A percentile compares a stretch with the other conserved stretches of the same genome.
Evolutionary conservation across 1,140 invertebrate genomes (phyloP).

Genomic region (Psix sp.): DNA sequence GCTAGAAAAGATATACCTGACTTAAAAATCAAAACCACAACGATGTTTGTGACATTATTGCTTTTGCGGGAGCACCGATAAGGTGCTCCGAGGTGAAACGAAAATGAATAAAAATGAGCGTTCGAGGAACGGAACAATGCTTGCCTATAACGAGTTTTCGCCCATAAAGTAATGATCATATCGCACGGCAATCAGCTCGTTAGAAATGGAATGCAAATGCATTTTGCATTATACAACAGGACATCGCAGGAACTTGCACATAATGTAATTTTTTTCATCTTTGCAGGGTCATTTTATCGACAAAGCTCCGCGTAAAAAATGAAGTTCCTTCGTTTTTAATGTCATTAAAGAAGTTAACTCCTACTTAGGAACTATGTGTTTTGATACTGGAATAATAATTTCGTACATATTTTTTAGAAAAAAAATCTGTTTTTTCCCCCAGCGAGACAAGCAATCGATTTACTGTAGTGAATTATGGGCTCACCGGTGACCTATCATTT

Average conservation of each 20-base stretch:
- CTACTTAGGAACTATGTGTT: too few species aligned
- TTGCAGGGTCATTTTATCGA: not conserved
- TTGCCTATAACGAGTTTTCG: conserved; percentile 41
- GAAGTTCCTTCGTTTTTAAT: too few species aligned
- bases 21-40: too few species aligned
- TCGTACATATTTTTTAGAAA: not conserved
- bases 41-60: too few species aligned
- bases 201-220: conserved; percentile 31
- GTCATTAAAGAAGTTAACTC: too few species aligned
- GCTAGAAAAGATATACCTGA: too few species aligned
- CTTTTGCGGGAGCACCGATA: too few species aligned
- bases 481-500: conserved; percentile 16
- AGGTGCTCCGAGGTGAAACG: conserved; percentile 25
- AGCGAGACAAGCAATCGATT: conserved; percentile 18
- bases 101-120: conserved; percentile 36
- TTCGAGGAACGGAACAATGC: conserved; percentile 35
- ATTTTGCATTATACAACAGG: conserved; percentile 15
- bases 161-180: conserved; percentile 34
- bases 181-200: conserved; percentile 22
- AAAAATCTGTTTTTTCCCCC: conserved; percentile 5
- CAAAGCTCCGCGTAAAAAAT: too few species aligned
- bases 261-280: conserved; percentile 4
- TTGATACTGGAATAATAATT: not conserved
- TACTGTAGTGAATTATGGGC: conserved; percentile 6
- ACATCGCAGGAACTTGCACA: not conserved